A percentile compares a stretch with the other conserved stretches of the same genome.
Evolutionary conservation across 2,888 invertebrate species (phyloP).

Genomic region (Agapostemon virescens): DNA sequence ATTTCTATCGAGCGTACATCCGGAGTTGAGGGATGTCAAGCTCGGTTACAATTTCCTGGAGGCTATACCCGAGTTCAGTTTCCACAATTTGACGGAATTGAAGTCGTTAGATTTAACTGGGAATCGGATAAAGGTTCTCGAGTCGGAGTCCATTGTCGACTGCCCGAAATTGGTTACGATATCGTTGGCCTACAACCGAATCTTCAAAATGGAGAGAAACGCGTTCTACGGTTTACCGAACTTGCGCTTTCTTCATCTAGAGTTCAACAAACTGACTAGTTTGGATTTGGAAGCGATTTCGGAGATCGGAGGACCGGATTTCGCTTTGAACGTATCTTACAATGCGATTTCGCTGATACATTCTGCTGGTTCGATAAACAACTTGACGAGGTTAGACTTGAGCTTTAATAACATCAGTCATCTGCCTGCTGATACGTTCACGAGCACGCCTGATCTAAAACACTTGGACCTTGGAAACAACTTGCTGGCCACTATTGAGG

Average conservation of each 20-base stretch:
- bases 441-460: constrained; percentile 87
- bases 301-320: constrained; percentile 81
- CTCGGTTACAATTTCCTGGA: constrained; percentile 91
- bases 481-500: constrained; percentile 88
- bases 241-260: constrained; percentile 89
- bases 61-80: constrained; percentile 86
- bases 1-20: constrained; percentile 86
- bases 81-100: constrained; percentile 87
- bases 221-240: constrained; percentile 89
- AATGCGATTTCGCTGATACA: constrained; percentile 88
- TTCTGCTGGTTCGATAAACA: constrained; percentile 80
- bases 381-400: constrained; percentile 91
- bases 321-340: constrained; percentile 89
- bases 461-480: constrained; percentile 92
- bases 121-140: constrained; percentile 88
- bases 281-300: constrained; percentile 80
- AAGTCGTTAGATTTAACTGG: constrained; percentile 90
- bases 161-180: constrained; percentile 90
- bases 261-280: constrained; percentile 88
- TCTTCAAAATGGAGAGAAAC: constrained; percentile 87
- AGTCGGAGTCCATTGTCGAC: constrained; percentile 87
- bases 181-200: constrained; percentile 91
- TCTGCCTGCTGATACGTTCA: constrained; percentile 85
- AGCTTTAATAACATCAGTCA: constrained; percentile 90
- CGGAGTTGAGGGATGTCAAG: constrained; percentile 88